A percentile compares a stretch with the other conserved stretches of the same genome.
Conservation (phyloP, 1,140 invertebrate species). For the Macrocentrus cingulum region DNA sequence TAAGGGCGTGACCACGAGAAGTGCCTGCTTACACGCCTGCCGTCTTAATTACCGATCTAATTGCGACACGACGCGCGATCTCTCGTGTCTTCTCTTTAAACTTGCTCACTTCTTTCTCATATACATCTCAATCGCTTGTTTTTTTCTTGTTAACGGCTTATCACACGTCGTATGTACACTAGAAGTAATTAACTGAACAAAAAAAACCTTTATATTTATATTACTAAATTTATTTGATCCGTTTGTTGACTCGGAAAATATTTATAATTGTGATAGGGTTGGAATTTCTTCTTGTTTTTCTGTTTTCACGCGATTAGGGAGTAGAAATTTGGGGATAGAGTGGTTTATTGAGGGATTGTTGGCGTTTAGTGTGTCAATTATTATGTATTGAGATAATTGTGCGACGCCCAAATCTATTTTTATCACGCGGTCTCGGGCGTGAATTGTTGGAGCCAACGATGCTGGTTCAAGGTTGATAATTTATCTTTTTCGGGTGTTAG, state of each 20-base stretch:
- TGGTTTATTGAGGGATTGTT: too few species aligned
- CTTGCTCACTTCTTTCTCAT: background rate
- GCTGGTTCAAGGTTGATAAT: conserved; percentile 16
- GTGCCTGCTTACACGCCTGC: conserved; percentile 21
- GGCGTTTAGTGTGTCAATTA: conserved; percentile 11
- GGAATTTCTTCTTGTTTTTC: too few species aligned
- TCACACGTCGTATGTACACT: too few species aligned
- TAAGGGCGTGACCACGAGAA: conserved; percentile 29
- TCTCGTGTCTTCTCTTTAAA: conserved; percentile 1
- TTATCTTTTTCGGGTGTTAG: background rate
- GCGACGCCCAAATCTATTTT: conserved; percentile 10
- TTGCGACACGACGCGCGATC: conserved; percentile 24
- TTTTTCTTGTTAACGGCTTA: too few species aligned
- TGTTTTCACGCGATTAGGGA: too few species aligned
- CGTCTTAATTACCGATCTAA: conserved; percentile 30
- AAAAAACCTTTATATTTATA: too few species aligned
- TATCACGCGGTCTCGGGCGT: background rate
- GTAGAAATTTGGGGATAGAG: too few species aligned
- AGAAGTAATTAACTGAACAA: too few species aligned
- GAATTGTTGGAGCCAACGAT: background rate
- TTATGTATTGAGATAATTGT: conserved; percentile 8
- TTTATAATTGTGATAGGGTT: too few species aligned
- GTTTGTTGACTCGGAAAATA: too few species aligned
- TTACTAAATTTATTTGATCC: too few species aligned
- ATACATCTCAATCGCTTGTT: background rate